phyloP scores from a whole-genome alignment of 2,888 invertebrate genomes.

The Diogma glabrata region DNA sequence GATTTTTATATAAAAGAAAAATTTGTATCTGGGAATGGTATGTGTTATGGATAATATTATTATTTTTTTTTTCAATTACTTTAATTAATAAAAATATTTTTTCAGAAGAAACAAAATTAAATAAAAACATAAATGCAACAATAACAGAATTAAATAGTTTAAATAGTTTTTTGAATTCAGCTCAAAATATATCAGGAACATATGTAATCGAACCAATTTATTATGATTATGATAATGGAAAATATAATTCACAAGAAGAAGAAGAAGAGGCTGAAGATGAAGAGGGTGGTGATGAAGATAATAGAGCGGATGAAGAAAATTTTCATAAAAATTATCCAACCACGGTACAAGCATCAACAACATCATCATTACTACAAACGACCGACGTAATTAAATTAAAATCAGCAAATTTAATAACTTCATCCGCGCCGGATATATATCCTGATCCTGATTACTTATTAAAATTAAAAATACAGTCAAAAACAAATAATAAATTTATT shows the following conservation, averaged over 20 bases:
- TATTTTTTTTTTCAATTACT: too few species aligned
- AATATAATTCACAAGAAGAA: conserved; percentile 1
- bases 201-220: conserved; percentile 9
- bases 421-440: conserved; percentile 17
- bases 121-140: conserved; percentile 8
- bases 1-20: too few species aligned
- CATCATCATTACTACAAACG: neutral
- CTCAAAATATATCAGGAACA: conserved; percentile 1
- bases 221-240: conserved; percentile 7
- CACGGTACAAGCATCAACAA: neutral
- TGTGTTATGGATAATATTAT: too few species aligned
- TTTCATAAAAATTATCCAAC: neutral
- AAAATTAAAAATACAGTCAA: neutral
- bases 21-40: too few species aligned
- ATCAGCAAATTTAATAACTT: neutral
- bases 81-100: too few species aligned
- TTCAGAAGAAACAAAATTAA: too few species aligned
- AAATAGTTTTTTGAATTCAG: conserved; percentile 6
- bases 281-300: neutral
- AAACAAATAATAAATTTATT: neutral
- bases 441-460: conserved; percentile 18
- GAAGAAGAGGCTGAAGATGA: neutral
- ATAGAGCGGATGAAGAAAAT: neutral
- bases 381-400: neutral
- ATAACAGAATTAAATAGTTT: conserved; percentile 7